Evolutionary conservation across 2,113 vertebrate species (phyloP).

Genomic region (Chunga burmeisteri): DNA sequence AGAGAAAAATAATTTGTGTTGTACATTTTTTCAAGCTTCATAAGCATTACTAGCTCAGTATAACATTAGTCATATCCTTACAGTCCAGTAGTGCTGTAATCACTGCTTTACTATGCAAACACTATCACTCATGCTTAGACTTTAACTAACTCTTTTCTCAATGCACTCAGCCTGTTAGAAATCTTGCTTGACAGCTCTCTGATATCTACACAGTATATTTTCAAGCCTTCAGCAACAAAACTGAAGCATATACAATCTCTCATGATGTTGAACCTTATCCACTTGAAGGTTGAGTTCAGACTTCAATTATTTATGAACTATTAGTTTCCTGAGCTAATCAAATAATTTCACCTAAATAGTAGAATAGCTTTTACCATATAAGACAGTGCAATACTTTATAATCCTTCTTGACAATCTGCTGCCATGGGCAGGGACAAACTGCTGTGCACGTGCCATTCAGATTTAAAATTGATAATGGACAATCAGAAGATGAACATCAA

Average conservation of each 20-base stretch:
- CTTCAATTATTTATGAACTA: slow-evolving; percentile 48
- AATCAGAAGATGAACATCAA: neutral
- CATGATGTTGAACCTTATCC: neutral
- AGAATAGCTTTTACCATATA: neutral
- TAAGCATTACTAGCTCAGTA: slow-evolving; percentile 22
- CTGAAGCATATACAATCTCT: slow-evolving; percentile 7
- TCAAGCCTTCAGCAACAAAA: slow-evolving; percentile 49
- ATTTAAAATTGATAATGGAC: slow-evolving; percentile 28
- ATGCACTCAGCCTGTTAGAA: slow-evolving; percentile 39
- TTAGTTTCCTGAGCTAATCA: slow-evolving; percentile 33
- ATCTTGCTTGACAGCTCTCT: slow-evolving; percentile 52
- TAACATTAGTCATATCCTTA: slow-evolving; percentile 49
- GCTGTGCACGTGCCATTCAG: neutral
- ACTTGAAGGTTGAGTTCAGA: neutral
- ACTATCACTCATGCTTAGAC: slow-evolving; percentile 40
- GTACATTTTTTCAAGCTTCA: slow-evolving; percentile 38
- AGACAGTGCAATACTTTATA: neutral
- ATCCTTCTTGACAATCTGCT: neutral
- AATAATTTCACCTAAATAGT: slow-evolving; percentile 40
- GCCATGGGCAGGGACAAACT: slow-evolving; percentile 2
- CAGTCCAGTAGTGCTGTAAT: slow-evolving; percentile 52
- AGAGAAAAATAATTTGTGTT: slow-evolving; percentile 50
- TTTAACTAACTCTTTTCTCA: slow-evolving; percentile 54
- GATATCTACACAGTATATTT: slow-evolving; percentile 30
- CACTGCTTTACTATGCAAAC: slow-evolving; percentile 57